Percentiles rank a stretch among this genome's conserved stretches.
Evolutionary conservation across 1,140 invertebrate genomes (phyloP).

Genomic region (Halyomorpha halys): DNA sequence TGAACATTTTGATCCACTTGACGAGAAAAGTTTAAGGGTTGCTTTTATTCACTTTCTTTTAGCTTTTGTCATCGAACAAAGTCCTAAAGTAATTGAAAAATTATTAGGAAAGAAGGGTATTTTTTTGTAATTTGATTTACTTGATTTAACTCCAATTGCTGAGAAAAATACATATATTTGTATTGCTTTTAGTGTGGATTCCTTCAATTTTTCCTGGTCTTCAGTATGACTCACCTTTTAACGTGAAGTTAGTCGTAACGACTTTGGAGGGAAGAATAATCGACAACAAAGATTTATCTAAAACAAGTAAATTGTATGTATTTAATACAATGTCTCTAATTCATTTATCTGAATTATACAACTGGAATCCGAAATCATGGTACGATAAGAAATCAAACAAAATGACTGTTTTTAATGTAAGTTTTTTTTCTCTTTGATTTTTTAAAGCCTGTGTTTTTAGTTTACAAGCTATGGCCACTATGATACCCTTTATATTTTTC

Average conservation of each 20-base stretch:
- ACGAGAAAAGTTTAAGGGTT: not conserved
- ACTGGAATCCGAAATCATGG: conserved; percentile 7
- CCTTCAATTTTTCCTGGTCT: conserved; percentile 12
- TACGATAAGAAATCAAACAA: not conserved
- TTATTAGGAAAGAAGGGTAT: conserved; percentile 3
- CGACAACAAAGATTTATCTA: conserved; percentile 1
- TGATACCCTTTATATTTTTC: too few relatives aligned
- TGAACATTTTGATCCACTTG: not conserved
- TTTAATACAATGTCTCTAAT: conserved; percentile 7
- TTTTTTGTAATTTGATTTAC: not conserved
- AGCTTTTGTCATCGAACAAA: conserved; percentile 3
- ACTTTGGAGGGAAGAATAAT: conserved; percentile 2
- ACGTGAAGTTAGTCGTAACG: not conserved
- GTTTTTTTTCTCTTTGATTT: too few relatives aligned
- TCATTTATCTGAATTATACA: not conserved
- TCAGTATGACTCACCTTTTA: not conserved
- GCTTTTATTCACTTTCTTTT: conserved; percentile 4
- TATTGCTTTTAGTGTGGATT: not conserved
- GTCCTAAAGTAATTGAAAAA: conserved; percentile 4
- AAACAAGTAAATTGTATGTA: not conserved
- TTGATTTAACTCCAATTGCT: too few relatives aligned
- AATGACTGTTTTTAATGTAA: too few relatives aligned
- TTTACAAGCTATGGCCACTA: too few relatives aligned
- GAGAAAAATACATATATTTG: not conserved
- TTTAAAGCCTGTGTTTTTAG: too few relatives aligned